phyloP scores from a whole-genome alignment of 92 coral and sea anemone species.

The Chrysogorgia sp. region DNA sequence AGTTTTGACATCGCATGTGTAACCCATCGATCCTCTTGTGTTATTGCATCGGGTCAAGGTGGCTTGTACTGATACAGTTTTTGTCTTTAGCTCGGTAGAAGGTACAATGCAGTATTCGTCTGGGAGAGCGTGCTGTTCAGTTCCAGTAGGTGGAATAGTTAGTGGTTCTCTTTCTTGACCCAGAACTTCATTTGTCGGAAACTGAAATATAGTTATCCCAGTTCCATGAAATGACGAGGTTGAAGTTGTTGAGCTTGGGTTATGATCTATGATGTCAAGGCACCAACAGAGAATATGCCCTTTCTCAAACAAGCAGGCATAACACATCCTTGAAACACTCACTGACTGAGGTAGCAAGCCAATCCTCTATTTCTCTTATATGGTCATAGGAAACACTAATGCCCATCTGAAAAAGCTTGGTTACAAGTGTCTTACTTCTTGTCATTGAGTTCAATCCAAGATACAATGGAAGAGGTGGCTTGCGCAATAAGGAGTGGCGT shows the following conservation, averaged over 20 bases:
- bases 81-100: too few relatives aligned
- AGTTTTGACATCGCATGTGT: too few relatives aligned
- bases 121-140: too few relatives aligned
- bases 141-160: too few relatives aligned
- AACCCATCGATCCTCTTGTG: too few relatives aligned
- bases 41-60: too few relatives aligned
- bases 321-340: conserved; percentile 45
- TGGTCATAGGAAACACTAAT: conserved; percentile 57
- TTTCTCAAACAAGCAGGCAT: conserved; percentile 53
- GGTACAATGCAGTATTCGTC: too few relatives aligned
- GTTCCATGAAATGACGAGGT: too few relatives aligned
- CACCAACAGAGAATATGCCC: conserved; percentile 56
- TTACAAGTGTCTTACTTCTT: conserved; percentile 41
- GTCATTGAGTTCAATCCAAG: conserved; percentile 45
- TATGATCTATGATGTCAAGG: conserved; percentile 65
- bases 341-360: conserved; percentile 51
- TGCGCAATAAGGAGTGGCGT: conserved; percentile 57
- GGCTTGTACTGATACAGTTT: too few relatives aligned
- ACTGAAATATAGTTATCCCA: too few relatives aligned
- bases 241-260: conserved; percentile 11
- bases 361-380: conserved; percentile 53
- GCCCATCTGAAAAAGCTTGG: conserved; percentile 58
- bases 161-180: too few relatives aligned
- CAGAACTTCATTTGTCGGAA: too few relatives aligned
- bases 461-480: conserved; percentile 64